Conservation (phyloP, 2,797 vertebrate species). For the Onychomys arenicola region DNA sequence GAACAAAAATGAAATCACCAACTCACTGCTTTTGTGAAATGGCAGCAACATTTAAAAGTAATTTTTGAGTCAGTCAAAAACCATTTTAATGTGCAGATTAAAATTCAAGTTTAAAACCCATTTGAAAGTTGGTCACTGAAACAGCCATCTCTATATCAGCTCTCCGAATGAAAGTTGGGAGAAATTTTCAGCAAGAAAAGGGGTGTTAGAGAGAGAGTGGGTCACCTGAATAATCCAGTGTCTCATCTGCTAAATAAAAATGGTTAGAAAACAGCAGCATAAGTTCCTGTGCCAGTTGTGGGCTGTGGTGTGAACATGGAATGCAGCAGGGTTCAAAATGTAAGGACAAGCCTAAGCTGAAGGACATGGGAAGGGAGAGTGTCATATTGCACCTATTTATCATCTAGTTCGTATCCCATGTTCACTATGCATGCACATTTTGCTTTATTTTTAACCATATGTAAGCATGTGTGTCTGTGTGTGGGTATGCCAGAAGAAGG, state of each 20-base stretch:
- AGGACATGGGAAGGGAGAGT: no score
- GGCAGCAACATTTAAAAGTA: not conserved
- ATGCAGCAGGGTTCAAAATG: not conserved
- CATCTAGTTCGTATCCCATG: no score
- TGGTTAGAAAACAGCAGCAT: not conserved
- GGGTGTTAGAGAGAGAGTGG: not conserved
- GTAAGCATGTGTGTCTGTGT: not conserved
- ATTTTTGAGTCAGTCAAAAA: conserved; percentile 40
- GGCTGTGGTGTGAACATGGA: fast-evolving
- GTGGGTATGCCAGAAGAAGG: not conserved
- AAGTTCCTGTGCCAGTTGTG: fast-evolving
- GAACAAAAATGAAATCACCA: not conserved
- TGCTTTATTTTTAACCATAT: not conserved
- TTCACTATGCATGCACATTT: no score
- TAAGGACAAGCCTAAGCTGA: no score
- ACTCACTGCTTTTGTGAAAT: not conserved
- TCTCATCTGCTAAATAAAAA: not conserved
- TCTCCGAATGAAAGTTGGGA: not conserved
- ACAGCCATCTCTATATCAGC: not conserved
- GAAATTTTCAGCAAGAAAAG: not conserved
- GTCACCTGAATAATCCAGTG: not conserved
- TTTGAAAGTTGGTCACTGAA: not conserved
- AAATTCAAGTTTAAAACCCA: conserved; percentile 10
- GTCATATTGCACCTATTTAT: fast-evolving
- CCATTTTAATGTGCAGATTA: not conserved